Evolutionary conservation across 2,888 invertebrate genomes (phyloP).

Genomic region (Willowsia nigromaculata): DNA sequence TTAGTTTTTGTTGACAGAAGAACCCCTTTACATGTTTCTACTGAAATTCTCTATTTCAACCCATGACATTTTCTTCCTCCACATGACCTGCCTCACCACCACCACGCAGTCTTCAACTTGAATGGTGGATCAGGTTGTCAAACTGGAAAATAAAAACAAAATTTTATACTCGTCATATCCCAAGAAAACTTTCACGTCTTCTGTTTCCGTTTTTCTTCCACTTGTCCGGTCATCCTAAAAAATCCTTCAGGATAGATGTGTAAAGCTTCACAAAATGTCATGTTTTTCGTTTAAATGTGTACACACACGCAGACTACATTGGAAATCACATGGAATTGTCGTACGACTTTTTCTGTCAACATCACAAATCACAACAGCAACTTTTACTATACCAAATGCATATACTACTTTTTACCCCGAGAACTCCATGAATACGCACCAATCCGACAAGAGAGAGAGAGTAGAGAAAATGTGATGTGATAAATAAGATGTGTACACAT

Average conservation of each 20-base stretch:
- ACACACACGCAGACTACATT: no score
- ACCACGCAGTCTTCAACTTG: not conserved
- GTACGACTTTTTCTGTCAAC: constrained; percentile 4
- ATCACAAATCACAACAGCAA: constrained; percentile 23
- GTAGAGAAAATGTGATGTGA: not conserved
- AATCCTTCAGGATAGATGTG: no score
- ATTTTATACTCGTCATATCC: not conserved
- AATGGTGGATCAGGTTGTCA: not conserved
- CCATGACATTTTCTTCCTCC: no score
- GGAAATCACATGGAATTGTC: no score
- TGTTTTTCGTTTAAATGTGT: no score
- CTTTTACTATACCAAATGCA: not conserved
- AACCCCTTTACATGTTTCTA: not conserved
- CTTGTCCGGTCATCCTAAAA: no score
- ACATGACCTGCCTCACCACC: not conserved
- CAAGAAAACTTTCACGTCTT: no score
- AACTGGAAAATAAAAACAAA: not conserved
- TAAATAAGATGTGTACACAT: constrained; percentile 20
- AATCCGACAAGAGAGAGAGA: not conserved
- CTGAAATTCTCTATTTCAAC: not conserved
- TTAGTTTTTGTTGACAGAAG: not conserved
- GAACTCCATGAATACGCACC: not conserved
- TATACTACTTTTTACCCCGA: not conserved
- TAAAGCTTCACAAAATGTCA: no score
- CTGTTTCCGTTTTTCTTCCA: no score